Evolutionary conservation across 1,140 invertebrate species (phyloP).

Genomic region (Notospermus geniculatus): DNA sequence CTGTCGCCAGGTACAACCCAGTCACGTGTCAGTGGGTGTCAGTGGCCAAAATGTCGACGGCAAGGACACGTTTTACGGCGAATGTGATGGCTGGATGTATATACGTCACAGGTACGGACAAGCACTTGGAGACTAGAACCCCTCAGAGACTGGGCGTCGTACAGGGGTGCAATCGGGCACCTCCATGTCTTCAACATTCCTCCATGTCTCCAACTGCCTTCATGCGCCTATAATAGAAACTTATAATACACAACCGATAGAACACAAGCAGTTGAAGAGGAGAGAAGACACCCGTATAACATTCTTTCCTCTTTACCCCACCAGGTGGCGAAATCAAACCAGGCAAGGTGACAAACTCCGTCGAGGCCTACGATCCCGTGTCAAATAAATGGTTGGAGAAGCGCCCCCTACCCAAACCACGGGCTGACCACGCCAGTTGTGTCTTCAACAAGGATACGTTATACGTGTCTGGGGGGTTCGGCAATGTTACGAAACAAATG

Average conservation of each 20-base stretch:
- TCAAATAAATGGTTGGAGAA: constrained; percentile 36
- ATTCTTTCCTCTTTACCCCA: neutral
- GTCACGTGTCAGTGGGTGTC: constrained; percentile 31
- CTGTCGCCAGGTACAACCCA: constrained; percentile 36
- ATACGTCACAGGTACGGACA: constrained; percentile 45
- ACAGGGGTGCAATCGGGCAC: no score
- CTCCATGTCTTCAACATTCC: no score
- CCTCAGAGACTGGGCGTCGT: no score
- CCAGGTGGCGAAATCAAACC: constrained; percentile 36
- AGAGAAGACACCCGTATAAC: neutral
- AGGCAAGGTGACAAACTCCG: constrained; percentile 32
- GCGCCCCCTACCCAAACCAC: constrained; percentile 29
- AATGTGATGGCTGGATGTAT: constrained; percentile 37
- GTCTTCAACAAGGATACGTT: constrained; percentile 25
- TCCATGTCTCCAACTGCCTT: constrained; percentile 8
- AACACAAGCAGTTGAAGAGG: no score
- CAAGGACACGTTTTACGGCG: constrained; percentile 39
- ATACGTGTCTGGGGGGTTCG: constrained; percentile 43
- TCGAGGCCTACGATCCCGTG: constrained; percentile 40
- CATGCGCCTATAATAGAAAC: neutral
- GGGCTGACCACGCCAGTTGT: constrained; percentile 45
- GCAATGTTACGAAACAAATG: constrained; percentile 39
- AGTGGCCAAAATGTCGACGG: constrained; percentile 21
- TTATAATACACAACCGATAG: no score
- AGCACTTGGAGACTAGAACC: no score